Percentiles rank a stretch among this genome's conserved stretches.
Conservation (phyloP, 2,888 invertebrate genomes). For the Agrenia bidenticulata region DNA sequence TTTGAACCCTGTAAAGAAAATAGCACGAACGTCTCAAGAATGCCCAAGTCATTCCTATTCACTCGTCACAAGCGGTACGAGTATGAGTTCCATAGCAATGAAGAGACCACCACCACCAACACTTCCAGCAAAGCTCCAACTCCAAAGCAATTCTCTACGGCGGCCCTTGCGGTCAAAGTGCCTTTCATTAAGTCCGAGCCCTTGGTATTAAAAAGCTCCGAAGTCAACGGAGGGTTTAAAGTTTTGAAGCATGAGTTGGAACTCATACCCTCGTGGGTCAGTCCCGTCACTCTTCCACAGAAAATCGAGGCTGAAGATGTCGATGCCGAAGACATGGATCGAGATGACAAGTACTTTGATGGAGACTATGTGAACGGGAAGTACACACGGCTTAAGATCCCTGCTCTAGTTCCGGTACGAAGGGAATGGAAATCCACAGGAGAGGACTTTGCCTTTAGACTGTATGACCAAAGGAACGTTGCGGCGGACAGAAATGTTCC, state of each 20-base stretch:
- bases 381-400: neutral
- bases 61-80: slow-evolving; percentile 64
- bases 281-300: no score
- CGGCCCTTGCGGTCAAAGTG: no score
- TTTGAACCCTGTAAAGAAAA: no score
- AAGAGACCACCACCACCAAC: slow-evolving; percentile 1
- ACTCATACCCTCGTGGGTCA: no score
- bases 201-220: no score
- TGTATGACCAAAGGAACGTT: neutral
- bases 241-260: slow-evolving; percentile 12
- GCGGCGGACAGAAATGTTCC: neutral
- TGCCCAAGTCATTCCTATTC: slow-evolving; percentile 68
- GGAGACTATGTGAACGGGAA: neutral
- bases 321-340: neutral
- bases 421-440: neutral
- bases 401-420: neutral
- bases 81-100: slow-evolving; percentile 22
- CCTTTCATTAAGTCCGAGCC: no score
- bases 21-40: slow-evolving; percentile 52
- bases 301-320: neutral
- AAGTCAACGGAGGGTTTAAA: slow-evolving; percentile 5
- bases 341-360: neutral
- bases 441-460: neutral
- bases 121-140: neutral
- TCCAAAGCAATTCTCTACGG: no score